phyloP scores from a whole-genome alignment of 2,888 invertebrate genomes.

The Corythucha ciliata region DNA sequence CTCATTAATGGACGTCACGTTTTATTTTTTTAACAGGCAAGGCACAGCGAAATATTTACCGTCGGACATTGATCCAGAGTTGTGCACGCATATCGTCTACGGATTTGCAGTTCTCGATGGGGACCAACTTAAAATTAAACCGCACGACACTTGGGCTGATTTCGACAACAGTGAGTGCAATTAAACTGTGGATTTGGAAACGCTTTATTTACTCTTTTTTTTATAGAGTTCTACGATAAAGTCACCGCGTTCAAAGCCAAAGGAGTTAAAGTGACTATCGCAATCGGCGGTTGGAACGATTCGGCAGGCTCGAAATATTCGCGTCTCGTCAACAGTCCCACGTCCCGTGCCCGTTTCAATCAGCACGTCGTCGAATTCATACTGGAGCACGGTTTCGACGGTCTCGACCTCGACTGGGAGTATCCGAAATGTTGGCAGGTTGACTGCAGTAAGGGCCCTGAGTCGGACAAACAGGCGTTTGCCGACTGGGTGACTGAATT shows the following conservation, averaged over 20 bases:
- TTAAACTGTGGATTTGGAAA: neutral
- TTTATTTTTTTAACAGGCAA: slow-evolving; percentile 47
- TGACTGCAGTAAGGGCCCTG: slow-evolving; percentile 72
- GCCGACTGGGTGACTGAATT: slow-evolving; percentile 65
- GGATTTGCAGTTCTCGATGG: slow-evolving; percentile 82
- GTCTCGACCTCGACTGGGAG: slow-evolving; percentile 89
- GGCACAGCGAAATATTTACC: slow-evolving; percentile 72
- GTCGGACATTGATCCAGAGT: slow-evolving; percentile 68
- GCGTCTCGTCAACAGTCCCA: slow-evolving; percentile 62
- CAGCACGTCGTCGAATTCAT: slow-evolving; percentile 67
- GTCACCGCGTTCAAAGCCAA: slow-evolving; percentile 57
- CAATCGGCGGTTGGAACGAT: slow-evolving; percentile 93
- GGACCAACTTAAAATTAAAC: slow-evolving; percentile 63
- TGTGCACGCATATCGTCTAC: slow-evolving; percentile 87
- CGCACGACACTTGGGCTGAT: slow-evolving; percentile 83
- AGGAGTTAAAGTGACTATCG: slow-evolving; percentile 49
- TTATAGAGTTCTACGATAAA: slow-evolving; percentile 73
- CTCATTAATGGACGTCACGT: too few relatives aligned
- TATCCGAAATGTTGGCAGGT: slow-evolving; percentile 85
- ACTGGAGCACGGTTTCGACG: slow-evolving; percentile 73
- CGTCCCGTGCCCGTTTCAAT: slow-evolving; percentile 62
- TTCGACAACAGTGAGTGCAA: slow-evolving; percentile 67
- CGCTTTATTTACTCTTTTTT: slow-evolving; percentile 7
- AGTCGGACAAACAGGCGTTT: slow-evolving; percentile 71
- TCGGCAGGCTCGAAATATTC: slow-evolving; percentile 85